Evolutionary conservation across 2,113 vertebrate species (phyloP), one percentile per base, ranked within the genome.

Genomic region (Cyanoderma ruficeps): DNA sequence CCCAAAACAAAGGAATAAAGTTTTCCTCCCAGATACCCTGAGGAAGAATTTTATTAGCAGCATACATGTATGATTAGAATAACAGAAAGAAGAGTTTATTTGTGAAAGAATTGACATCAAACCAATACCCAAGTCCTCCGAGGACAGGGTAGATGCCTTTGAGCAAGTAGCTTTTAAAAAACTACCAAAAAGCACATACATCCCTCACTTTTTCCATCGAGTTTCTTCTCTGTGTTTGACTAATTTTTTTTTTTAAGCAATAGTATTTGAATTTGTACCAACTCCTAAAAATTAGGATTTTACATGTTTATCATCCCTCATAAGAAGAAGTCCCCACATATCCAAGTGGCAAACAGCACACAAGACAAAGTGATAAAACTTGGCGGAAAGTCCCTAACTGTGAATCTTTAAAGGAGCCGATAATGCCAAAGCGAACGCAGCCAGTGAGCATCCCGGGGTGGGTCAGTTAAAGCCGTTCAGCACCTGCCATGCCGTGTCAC

Each of bases 21-120:
- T 61, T 87, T 94, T 89, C 59, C 71, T 72, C 78, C 61, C 91
- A 86, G 75, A 63, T 65, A 88, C 39, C 50, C 55, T 1, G 3
- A 92, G 42, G 85, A 90, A 85, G 78, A 77, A 67, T 90, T 94
- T 70, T 86, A 93, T 91, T 92, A 95, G 71, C 63, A 85, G 67
- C 31, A 35, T 59, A 70, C 15, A 21, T 41, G 10, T 83, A 46
- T 74, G 82, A 94, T 91, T 87, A 90, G 63, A 91, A 91, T 76
- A 95, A 90, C 94, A 94, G 92, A 93, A 93, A 42, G 30, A 91
- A 90, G 35, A 57, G 42, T 50, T 83, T 79, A 80, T 65, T 92
- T 86, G 39, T 74, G 76, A 90, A 87, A 93, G 57, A 82, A 65
- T 3, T 71, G 63, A 88, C 74, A 82, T 53, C 57, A 87, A 95